Evolutionary conservation across 53 echinoderm and acorn worm genomes (phyloP).

Genomic region (Holothuria scabra): DNA sequence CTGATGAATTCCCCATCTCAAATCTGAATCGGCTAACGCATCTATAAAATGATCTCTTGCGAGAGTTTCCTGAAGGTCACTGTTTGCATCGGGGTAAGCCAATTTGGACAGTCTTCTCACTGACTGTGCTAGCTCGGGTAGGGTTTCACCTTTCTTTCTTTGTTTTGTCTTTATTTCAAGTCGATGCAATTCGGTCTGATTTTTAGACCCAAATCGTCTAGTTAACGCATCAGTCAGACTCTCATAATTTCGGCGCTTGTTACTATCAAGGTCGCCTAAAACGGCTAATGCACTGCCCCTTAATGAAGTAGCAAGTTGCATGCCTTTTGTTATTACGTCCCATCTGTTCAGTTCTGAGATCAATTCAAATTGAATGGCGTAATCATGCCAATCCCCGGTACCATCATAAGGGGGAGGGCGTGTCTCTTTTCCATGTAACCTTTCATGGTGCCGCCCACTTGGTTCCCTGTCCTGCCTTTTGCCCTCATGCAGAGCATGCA

Average conservation of each 20-base stretch:
- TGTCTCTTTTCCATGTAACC: not conserved
- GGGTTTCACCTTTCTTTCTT: constrained; percentile 14
- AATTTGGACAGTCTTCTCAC: constrained; percentile 1
- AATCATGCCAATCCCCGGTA: not conserved
- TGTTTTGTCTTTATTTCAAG: constrained; percentile 1
- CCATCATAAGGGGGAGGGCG: constrained; percentile 21
- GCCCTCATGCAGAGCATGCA: too few species aligned
- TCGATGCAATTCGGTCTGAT: constrained; percentile 19
- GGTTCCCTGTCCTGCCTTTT: too few species aligned
- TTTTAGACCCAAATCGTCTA: constrained; percentile 16
- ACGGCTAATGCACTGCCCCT: constrained; percentile 11
- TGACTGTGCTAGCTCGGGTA: constrained; percentile 27
- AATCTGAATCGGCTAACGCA: not conserved
- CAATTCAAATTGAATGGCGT: constrained; percentile 27
- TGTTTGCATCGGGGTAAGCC: constrained; percentile 11
- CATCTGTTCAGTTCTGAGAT: constrained; percentile 25
- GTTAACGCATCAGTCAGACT: not conserved
- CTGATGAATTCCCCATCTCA: constrained; percentile 19
- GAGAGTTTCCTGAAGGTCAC: constrained; percentile 1
- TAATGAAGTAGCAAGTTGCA: constrained; percentile 25
- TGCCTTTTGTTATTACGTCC: constrained; percentile 7
- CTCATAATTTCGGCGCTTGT: not conserved
- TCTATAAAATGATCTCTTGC: constrained; percentile 35
- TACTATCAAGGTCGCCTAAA: not conserved
- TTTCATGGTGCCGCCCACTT: too few species aligned